Base-by-base conservation (phyloP, 2,797 vertebrate species). In the Synaphobranchus kaupii region DNA sequence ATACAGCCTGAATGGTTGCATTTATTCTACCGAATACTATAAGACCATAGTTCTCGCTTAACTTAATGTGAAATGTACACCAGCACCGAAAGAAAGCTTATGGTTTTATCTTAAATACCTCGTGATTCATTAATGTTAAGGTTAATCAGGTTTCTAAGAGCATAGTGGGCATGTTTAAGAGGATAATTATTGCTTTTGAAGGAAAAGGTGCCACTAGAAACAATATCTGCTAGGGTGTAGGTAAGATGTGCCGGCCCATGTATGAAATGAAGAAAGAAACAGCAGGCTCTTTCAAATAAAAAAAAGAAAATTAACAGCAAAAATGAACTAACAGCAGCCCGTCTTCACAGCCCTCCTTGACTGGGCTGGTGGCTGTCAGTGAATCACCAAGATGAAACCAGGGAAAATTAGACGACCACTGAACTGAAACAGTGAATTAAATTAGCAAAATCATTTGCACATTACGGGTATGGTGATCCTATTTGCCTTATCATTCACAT, bases 351-450 rank as follows among this genome's bases (percentile, higher is more conserved):
- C 4, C 31, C 28, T 39, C 71, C 71, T 7, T 76, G 71, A 20
- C 71, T 76, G 71, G 34, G 31, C 31, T 76, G 71, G 15, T 47
- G 73, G 73, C 39, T 47, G 73, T 47, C 73, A 78, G 7, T 78
- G 39, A 78, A 78, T 78, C 73, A 44, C 73, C 39, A 22, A 47
- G 39, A 78, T 44, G 34, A 78, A 78, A 78, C 34, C 73, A 78
- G 73, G 73, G 73, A 47, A 78, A 78, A 44, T 39, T 44, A 78
- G 73, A 78, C 73, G 9, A 78, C 20, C 73, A 78, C 34, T 78
- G 73, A 78, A 78, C 34, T 39, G 68, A 39, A 39, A 39, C 68
- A 73, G 28, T 78, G 34, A 78, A 78, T 78, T 39, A 44, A 47
- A 78, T 39, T 39, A 78, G 39, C 34, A 44, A 78, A 39, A 17